These are phyloP conservation scores for Rhea americana DNA, from an alignment of 2,113 vertebrate species.

Conservation along the genomic window DNA sequence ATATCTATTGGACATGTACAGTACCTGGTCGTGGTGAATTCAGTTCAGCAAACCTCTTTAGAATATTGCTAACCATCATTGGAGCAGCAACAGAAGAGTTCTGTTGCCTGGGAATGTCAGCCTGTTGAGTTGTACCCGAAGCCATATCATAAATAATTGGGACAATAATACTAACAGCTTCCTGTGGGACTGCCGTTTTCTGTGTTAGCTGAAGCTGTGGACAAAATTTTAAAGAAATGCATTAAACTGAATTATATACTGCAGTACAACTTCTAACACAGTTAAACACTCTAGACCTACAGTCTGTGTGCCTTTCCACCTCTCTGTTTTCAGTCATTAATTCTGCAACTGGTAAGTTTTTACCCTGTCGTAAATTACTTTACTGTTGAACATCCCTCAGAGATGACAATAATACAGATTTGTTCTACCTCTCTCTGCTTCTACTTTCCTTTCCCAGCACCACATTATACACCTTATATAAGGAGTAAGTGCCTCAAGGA, in stretches of 20 bases:
- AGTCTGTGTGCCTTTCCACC: not conserved
- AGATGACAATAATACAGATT: not conserved
- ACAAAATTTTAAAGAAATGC: not conserved
- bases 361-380: not conserved
- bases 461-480: not conserved
- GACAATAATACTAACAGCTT: conserved; percentile 96
- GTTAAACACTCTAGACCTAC: not conserved
- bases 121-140: conserved; percentile 96
- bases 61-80: conserved; percentile 97
- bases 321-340: not conserved
- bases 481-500: not conserved
- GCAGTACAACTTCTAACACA: not conserved
- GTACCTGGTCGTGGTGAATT: conserved; percentile 92
- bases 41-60: conserved; percentile 97
- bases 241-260: not conserved
- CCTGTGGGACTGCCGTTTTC: conserved; percentile 89
- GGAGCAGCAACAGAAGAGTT: conserved; percentile 96
- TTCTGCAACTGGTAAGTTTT: not conserved
- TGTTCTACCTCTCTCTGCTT: not conserved
- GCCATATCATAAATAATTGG: conserved; percentile 99
- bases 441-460: not conserved
- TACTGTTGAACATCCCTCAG: not conserved
- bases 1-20: conserved; percentile 79
- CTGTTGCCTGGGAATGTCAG: conserved; percentile 97
- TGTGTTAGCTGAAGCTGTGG: conserved; percentile 95